Evolutionary conservation across 1,140 invertebrate genomes (phyloP).

Genomic region (Drosophila ficusphila): DNA sequence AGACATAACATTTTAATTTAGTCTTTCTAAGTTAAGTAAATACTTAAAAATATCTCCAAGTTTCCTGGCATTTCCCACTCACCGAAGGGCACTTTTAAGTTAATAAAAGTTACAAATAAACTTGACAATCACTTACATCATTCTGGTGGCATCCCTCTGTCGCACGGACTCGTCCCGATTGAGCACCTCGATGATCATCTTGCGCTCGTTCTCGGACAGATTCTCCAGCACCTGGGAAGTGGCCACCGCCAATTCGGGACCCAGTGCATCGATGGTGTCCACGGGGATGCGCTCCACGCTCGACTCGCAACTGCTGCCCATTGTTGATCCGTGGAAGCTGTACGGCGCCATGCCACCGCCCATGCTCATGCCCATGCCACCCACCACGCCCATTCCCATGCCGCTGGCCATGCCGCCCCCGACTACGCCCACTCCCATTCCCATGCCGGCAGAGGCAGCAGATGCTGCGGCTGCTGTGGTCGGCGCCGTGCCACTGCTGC

Average conservation of each 20-base stretch:
- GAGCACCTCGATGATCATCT: constrained; percentile 83
- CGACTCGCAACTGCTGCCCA: constrained; percentile 58
- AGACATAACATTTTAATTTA: no score
- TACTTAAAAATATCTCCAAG: no score
- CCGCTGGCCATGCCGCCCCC: constrained; percentile 16
- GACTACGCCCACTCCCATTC: constrained; percentile 32
- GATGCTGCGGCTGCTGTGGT: constrained; percentile 26
- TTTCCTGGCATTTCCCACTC: not conserved
- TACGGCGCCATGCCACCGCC: constrained; percentile 10
- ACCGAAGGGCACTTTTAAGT: not conserved
- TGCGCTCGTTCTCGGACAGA: constrained; percentile 82
- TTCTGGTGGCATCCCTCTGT: constrained; percentile 81
- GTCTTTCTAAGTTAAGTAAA: no score
- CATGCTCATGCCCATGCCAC: constrained; percentile 25
- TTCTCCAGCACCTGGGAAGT: constrained; percentile 82
- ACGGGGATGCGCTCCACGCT: constrained; percentile 73
- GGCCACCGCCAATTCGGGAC: constrained; percentile 77
- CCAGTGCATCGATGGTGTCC: constrained; percentile 76
- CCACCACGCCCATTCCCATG: constrained; percentile 38
- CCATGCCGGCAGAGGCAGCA: constrained; percentile 31
- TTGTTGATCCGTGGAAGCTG: constrained; percentile 28
- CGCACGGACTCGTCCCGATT: constrained; percentile 81
- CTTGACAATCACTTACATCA: constrained; percentile 74
- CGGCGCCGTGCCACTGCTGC: constrained; percentile 27
- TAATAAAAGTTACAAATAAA: not conserved